Evolutionary conservation across 2,888 invertebrate genomes (phyloP), one percentile per base, ranked within the genome.

Genomic region (Parthenolecanium corni): DNA sequence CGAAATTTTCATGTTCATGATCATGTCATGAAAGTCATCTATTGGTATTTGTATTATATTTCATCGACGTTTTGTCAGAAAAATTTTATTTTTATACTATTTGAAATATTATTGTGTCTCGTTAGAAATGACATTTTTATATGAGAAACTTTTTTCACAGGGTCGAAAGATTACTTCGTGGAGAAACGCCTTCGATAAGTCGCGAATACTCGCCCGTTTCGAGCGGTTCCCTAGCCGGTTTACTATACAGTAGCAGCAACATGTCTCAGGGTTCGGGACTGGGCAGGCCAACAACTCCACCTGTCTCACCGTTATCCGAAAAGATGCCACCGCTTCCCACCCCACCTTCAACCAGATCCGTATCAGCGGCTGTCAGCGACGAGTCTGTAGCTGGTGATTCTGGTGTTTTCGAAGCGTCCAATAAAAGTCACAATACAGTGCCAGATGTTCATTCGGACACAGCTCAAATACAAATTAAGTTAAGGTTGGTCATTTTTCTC

Each of bases 341-440:
- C 1, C 67, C 68, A 14, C 68, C 69, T 11, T 63, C 63, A 18
- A 63, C 64, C 12, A 58, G 67, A 36, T 89, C 90, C 38, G 93
- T 95, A 51, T 94, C 94, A 20, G 94, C 95, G 42, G 94, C 95
- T 38, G 94, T 94, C 18, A 94, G 94, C 73, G 94, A 95, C 73
- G 96, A 96, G 73, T 94, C 93, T 51, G 94, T 96, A 65, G 94
- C 96, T 47, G 95, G 95, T 0, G 92, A 93, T 73, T 91, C 89
- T 0, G 91, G 91, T 0, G 91, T 92, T 20, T 92, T 91, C 71
- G 91, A 92, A 72, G 91, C 91, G 5, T 88, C 89, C 3, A 85
- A 89, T 69, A 76, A 68, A 62, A 64, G 68, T 52, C 68, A 58
- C 66, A 64, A 63, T 16, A 66, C 68, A 20, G 69, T 76, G 67